Percentiles rank a stretch among this genome's conserved stretches.
Conservation (phyloP, 2,113 vertebrate species). For the crab-eating macaque (Macaca fascicularis) region DNA sequence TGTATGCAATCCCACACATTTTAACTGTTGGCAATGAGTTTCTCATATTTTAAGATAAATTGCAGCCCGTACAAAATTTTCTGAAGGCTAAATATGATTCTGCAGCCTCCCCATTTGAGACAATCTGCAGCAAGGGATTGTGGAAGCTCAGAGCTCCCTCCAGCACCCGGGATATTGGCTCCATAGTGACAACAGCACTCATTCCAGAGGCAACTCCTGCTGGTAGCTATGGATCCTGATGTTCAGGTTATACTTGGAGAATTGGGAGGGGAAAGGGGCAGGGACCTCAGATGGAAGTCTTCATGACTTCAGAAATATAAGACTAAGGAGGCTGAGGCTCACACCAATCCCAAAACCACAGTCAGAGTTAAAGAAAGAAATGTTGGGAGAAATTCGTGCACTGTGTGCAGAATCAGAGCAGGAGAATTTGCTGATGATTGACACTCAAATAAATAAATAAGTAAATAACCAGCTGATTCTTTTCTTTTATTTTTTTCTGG, state of each 20-base stretch:
- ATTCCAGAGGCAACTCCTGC: neutral
- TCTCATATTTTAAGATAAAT: constrained; percentile 44
- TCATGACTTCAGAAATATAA: neutral
- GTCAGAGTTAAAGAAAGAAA: neutral
- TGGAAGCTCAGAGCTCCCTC: neutral
- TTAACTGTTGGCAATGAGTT: neutral
- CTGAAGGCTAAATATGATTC: neutral
- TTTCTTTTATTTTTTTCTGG: too few species aligned
- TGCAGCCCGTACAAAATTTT: constrained; percentile 31
- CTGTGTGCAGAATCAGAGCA: neutral
- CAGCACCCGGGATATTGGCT: neutral
- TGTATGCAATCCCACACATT: neutral
- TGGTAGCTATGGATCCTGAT: neutral
- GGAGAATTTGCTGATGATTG: neutral
- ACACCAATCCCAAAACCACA: neutral
- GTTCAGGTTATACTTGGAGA: neutral
- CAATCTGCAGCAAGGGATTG: neutral
- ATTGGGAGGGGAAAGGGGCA: accelerated
- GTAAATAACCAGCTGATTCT: too few species aligned
- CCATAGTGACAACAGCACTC: neutral
- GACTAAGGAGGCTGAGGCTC: neutral
- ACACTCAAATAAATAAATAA: neutral
- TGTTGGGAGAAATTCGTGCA: accelerated
- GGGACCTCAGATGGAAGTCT: neutral
- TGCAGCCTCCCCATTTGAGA: neutral